Percentiles rank a stretch among this genome's conserved stretches.
Evolutionary conservation across 2,797 vertebrate genomes (phyloP).

Genomic region (Todus mexicanus): DNA sequence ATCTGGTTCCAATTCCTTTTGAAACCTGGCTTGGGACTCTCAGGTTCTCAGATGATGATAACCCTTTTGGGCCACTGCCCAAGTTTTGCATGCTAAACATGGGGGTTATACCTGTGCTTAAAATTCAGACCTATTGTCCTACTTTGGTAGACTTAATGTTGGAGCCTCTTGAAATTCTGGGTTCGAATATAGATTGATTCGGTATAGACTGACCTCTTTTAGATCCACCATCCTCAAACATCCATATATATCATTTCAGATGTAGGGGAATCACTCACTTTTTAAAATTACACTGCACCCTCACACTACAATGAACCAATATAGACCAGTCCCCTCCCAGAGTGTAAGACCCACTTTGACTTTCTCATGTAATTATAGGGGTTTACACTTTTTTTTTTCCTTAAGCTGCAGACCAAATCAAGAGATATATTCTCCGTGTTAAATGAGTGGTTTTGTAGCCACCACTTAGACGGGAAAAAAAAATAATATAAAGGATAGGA

Average conservation of each 20-base stretch:
- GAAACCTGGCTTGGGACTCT: not conserved
- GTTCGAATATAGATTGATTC: not conserved
- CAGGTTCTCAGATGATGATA: not conserved
- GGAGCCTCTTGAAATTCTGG: not conserved
- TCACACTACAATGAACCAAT: rapidly evolving
- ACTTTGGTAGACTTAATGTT: not conserved
- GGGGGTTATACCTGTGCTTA: not conserved
- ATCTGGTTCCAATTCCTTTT: not conserved
- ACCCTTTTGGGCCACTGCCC: not conserved
- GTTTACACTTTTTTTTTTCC: not conserved
- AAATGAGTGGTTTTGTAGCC: not conserved
- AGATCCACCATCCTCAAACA: not conserved
- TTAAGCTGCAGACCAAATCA: not conserved
- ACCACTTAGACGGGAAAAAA: not conserved
- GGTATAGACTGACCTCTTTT: not conserved
- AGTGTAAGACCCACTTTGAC: not conserved
- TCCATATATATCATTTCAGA: not conserved
- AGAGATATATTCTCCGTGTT: not conserved
- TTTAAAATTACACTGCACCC: not conserved
- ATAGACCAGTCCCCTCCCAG: not conserved
- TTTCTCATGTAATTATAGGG: not conserved
- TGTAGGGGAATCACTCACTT: not conserved
- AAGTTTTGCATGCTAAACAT: not conserved
- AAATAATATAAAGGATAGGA: not conserved
- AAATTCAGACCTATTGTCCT: not conserved